Evolutionary conservation across 2,113 vertebrate species (phyloP).

Genomic region (Ardeotis arabs): DNA sequence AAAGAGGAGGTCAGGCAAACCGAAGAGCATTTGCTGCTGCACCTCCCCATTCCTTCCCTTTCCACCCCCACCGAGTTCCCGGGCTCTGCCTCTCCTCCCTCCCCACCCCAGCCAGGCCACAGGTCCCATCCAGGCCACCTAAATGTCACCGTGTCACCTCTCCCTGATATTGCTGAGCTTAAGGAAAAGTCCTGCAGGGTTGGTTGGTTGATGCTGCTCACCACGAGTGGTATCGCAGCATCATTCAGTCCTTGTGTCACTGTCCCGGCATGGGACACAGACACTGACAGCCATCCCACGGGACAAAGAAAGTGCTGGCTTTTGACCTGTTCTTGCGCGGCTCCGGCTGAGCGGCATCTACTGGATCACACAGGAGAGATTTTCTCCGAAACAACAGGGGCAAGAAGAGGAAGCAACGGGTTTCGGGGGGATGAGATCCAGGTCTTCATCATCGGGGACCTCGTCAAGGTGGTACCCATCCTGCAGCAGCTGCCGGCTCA

Average conservation of each 20-base stretch:
- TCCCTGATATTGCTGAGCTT: neutral
- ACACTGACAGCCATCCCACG: neutral
- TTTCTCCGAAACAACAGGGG: constrained; percentile 81
- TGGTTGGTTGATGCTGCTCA: neutral
- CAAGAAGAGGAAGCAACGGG: constrained; percentile 83
- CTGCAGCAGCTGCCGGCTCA: constrained; percentile 90
- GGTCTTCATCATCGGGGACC: constrained; percentile 94
- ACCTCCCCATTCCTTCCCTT: neutral
- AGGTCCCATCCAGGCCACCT: neutral
- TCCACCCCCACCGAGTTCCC: neutral
- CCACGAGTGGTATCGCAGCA: neutral
- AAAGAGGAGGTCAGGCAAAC: neutral
- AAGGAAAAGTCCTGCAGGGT: neutral
- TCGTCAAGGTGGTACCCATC: constrained; percentile 96
- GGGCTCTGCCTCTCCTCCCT: neutral
- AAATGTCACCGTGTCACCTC: neutral
- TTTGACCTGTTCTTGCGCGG: neutral
- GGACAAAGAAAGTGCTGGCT: constrained; percentile 10
- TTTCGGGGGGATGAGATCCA: constrained; percentile 97
- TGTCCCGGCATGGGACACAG: rapidly evolving
- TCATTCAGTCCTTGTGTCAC: neutral
- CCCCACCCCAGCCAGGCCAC: neutral
- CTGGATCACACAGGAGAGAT: constrained; percentile 84
- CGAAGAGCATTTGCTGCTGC: neutral
- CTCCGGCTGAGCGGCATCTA: constrained; percentile 55